These are phyloP conservation scores for Papilio xuthus DNA, from an alignment of 1,140 invertebrate genomes.

Conservation along the genomic window DNA sequence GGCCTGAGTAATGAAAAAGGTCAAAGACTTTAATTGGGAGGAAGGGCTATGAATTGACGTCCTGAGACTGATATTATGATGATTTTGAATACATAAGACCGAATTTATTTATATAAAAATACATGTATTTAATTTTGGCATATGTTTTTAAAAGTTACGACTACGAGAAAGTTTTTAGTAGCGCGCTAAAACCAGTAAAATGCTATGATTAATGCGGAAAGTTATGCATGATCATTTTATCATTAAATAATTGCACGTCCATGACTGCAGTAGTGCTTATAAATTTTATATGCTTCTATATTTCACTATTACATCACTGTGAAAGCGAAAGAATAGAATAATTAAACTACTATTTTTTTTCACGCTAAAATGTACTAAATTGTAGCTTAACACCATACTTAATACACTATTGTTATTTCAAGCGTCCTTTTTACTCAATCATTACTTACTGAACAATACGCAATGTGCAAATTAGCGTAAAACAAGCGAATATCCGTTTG, in stretches of 20 bases:
- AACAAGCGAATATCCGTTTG: slow-evolving; percentile 18
- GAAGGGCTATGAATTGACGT: slow-evolving; percentile 2
- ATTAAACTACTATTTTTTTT: neutral
- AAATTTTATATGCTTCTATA: neutral
- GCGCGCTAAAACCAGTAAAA: neutral
- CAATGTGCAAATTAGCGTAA: slow-evolving; percentile 7
- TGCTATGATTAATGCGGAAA: neutral
- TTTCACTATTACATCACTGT: neutral
- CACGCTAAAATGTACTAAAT: neutral
- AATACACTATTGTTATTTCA: neutral
- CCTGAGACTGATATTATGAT: neutral
- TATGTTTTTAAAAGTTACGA: slow-evolving; percentile 1
- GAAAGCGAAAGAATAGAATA: neutral
- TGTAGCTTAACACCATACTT: neutral
- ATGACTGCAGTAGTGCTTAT: neutral
- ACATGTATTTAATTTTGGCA: neutral
- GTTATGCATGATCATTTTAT: neutral
- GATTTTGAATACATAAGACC: neutral
- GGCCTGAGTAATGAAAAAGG: neutral
- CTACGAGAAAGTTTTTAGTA: slow-evolving; percentile 3
- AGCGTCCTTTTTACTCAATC: neutral
- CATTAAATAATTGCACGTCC: slow-evolving; percentile 1
- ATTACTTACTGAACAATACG: slow-evolving; percentile 15
- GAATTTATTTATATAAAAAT: neutral
- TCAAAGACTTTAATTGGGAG: slow-evolving; percentile 20